A percentile compares a stretch with the other conserved stretches of the same genome.
phyloP scores from a whole-genome alignment of 2,797 vertebrate genomes.

The Myotis daubentonii region DNA sequence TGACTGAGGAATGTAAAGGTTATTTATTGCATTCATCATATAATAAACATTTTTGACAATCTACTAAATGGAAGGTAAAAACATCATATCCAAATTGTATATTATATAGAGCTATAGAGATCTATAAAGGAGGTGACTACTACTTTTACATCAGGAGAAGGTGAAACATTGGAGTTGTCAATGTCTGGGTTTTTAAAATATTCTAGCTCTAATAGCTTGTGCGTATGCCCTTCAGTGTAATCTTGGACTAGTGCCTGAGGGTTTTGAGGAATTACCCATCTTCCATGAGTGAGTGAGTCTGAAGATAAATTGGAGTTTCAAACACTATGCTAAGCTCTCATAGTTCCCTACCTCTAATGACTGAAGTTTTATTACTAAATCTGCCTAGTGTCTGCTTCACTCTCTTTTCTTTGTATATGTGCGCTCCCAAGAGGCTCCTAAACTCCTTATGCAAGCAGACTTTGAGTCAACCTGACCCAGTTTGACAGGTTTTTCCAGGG shows the following conservation, averaged over 20 bases:
- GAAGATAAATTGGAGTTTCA: constrained; percentile 9
- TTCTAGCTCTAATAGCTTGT: background rate
- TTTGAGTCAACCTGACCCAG: background rate
- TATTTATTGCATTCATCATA: background rate
- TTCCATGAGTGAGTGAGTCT: background rate
- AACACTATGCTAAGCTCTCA: background rate
- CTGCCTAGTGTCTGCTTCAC: background rate
- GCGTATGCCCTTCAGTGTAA: background rate
- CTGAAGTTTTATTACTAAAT: background rate
- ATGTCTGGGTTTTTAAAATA: background rate
- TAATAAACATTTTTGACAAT: background rate
- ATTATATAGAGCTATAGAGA: background rate
- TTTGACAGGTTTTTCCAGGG: background rate
- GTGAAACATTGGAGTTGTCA: background rate
- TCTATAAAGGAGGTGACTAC: background rate
- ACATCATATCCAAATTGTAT: background rate
- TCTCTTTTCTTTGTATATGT: background rate
- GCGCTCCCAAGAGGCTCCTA: background rate
- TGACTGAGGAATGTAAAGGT: background rate
- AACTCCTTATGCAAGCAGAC: background rate
- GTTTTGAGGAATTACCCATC: background rate
- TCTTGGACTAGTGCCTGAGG: background rate
- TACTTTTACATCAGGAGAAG: background rate
- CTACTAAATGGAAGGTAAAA: background rate
- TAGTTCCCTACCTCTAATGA: background rate